A percentile compares a stretch with the other conserved stretches of the same genome.
These are phyloP conservation scores for Tenebrosternarchus preto DNA, from an alignment of 2,113 vertebrate genomes.

Conservation along the genomic window DNA sequence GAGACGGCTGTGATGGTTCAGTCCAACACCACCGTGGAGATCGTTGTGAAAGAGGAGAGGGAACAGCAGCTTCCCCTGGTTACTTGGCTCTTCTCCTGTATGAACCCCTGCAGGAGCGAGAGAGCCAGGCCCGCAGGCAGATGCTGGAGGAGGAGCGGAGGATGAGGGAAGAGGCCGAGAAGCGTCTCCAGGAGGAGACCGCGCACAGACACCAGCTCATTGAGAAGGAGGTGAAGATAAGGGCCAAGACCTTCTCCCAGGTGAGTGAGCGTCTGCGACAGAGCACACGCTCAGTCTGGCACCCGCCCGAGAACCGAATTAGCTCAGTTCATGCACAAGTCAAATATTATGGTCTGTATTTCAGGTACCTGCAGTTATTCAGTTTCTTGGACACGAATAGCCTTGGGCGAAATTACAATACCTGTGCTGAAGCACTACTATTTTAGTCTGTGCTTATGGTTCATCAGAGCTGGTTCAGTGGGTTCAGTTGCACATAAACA, in stretches of 20 bases:
- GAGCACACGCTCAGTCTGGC: not conserved
- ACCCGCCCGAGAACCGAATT: not conserved
- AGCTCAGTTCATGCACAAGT: not conserved
- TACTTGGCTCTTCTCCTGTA: not conserved
- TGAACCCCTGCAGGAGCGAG: conserved; percentile 79
- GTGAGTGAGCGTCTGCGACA: conserved; percentile 61
- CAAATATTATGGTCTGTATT: not conserved
- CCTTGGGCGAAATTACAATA: no score
- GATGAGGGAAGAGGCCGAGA: conserved; percentile 86
- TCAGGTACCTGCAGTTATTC: no score
- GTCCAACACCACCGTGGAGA: no score
- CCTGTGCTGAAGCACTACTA: no score
- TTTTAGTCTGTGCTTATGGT: no score
- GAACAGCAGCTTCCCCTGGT: no score
- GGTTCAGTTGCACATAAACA: not conserved
- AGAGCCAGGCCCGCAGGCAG: conserved; percentile 83
- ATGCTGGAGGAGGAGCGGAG: conserved; percentile 90
- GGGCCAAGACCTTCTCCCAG: conserved; percentile 94
- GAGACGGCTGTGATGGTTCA: not conserved
- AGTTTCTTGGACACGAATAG: no score
- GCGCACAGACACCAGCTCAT: conserved; percentile 86
- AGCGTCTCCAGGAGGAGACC: conserved; percentile 86
- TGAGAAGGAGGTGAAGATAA: conserved; percentile 94
- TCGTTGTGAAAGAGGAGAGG: no score
- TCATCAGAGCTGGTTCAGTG: no score